Evolutionary conservation across 2,888 invertebrate species (phyloP).

Genomic region (Clusia tigrina): DNA sequence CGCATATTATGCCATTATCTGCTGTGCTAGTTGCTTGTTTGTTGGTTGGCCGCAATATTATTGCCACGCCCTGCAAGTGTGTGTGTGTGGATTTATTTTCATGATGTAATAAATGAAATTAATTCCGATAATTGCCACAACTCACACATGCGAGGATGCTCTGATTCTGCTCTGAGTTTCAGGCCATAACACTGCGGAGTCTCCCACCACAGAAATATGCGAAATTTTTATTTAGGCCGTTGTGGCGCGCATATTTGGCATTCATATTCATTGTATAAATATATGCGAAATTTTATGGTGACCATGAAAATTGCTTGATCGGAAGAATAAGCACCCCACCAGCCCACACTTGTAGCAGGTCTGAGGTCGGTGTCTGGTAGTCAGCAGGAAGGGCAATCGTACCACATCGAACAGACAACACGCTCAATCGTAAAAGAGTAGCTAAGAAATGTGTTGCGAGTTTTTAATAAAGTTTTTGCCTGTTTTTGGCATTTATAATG

Average conservation of each 20-base stretch:
- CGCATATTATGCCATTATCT: constrained; percentile 10
- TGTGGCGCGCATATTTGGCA: constrained; percentile 23
- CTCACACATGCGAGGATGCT: no score
- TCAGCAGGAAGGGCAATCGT: no score
- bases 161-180: no score
- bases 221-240: constrained; percentile 45
- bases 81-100: constrained; percentile 42
- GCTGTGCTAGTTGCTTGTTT: neutral
- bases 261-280: neutral
- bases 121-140: constrained; percentile 57
- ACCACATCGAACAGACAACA: no score
- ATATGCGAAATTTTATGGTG: constrained; percentile 42
- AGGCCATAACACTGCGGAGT: no score
- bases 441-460: constrained; percentile 4
- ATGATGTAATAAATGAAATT: constrained; percentile 59
- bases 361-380: no score
- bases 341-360: no score
- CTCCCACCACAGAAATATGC: constrained; percentile 36
- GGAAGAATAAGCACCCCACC: constrained; percentile 45
- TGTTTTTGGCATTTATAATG: constrained; percentile 22
- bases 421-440: no score
- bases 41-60: constrained; percentile 8
- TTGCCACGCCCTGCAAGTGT: constrained; percentile 4
- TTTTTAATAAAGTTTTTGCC: constrained; percentile 20
- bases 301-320: constrained; percentile 56